Conservation (phyloP, 1,140 invertebrate species). For the Rhopalosiphum padi region DNA sequence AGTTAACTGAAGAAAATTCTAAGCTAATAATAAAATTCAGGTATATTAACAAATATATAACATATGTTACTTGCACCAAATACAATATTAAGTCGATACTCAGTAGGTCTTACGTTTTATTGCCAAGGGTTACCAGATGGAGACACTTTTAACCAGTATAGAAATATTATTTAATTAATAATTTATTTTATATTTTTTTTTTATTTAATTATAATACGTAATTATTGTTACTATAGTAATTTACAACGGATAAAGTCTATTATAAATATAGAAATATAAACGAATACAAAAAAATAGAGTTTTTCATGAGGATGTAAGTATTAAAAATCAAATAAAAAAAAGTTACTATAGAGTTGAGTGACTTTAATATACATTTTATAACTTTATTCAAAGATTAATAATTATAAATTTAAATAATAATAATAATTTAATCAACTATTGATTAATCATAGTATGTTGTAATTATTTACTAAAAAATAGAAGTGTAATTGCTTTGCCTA, state of each 20-base stretch:
- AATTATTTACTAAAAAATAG: too few relatives aligned
- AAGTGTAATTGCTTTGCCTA: too few relatives aligned
- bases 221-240: too few relatives aligned
- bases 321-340: too few relatives aligned
- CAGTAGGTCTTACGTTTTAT: neutral
- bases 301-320: too few relatives aligned
- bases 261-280: neutral
- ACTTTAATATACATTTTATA: neutral
- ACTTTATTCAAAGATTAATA: too few relatives aligned
- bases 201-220: too few relatives aligned
- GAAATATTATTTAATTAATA: neutral
- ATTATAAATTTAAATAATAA: too few relatives aligned
- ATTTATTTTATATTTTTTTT: neutral
- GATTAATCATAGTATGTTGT: too few relatives aligned
- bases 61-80: neutral
- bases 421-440: too few relatives aligned
- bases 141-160: neutral
- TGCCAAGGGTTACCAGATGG: neutral
- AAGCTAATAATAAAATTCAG: neutral
- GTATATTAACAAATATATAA: neutral
- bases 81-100: neutral
- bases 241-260: neutral
- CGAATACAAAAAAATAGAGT: neutral
- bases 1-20: neutral
- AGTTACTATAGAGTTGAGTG: too few relatives aligned